Percentiles rank a stretch among this genome's conserved stretches.
These are phyloP conservation scores for Drosophila cognata DNA, from an alignment of 2,888 invertebrate species.

Conservation along the genomic window DNA sequence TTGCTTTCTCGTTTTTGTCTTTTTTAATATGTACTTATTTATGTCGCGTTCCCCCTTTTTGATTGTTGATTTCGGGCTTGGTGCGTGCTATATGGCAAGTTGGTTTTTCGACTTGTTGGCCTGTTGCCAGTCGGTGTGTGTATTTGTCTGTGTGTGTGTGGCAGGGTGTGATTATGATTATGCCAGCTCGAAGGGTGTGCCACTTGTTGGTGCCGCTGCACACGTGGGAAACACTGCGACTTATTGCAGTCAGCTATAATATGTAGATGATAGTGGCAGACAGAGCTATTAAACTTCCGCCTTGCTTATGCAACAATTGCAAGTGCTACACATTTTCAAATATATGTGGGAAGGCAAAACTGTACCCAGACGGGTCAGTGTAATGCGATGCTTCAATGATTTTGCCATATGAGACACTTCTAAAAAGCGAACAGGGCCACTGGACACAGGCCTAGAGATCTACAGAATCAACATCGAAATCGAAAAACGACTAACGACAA, in stretches of 20 bases:
- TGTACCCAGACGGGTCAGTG: slow-evolving; percentile 47
- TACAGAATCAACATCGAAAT: slow-evolving; percentile 30
- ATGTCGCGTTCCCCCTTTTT: slow-evolving; percentile 49
- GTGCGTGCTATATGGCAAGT: slow-evolving; percentile 70
- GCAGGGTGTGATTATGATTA: slow-evolving; percentile 31
- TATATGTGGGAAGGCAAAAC: slow-evolving; percentile 53
- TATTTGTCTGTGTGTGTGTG: slow-evolving; percentile 1
- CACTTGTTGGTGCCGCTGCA: slow-evolving; percentile 70
- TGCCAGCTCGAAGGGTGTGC: slow-evolving; percentile 59
- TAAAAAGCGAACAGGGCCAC: slow-evolving; percentile 21
- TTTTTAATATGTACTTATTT: slow-evolving; percentile 67
- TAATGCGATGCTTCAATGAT: slow-evolving; percentile 71
- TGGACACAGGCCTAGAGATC: slow-evolving; percentile 41
- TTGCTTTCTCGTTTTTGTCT: slow-evolving; percentile 17
- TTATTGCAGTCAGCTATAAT: slow-evolving; percentile 12
- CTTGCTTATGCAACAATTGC: slow-evolving; percentile 34
- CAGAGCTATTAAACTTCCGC: slow-evolving; percentile 59
- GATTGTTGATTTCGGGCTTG: slow-evolving; percentile 42
- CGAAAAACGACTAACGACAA: slow-evolving; percentile 10
- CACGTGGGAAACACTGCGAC: slow-evolving; percentile 65
- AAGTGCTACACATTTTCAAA: slow-evolving; percentile 12
- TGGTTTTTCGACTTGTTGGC: slow-evolving; percentile 39
- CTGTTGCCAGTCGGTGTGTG: not conserved
- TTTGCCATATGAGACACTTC: slow-evolving; percentile 51
- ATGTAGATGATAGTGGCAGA: slow-evolving; percentile 4